Percentiles rank a stretch among this genome's conserved stretches.
Evolutionary conservation across 2,113 vertebrate genomes (phyloP).

Genomic region (Ahaetulla prasina): DNA sequence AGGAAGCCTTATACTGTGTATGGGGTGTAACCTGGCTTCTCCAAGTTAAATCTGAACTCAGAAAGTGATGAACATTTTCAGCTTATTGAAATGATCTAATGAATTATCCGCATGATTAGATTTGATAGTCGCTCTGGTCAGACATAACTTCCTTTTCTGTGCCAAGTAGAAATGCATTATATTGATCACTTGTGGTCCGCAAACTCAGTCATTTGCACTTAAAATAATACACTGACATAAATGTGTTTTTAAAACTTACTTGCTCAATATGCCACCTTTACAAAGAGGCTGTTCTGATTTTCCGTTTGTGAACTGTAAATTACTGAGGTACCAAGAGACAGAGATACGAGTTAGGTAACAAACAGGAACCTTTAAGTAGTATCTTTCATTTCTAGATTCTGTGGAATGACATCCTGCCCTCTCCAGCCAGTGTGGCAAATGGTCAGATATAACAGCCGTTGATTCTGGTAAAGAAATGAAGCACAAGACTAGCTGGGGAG

Average conservation of each 20-base stretch:
- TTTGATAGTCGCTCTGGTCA: not conserved
- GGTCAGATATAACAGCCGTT: not conserved
- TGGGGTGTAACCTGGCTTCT: not conserved
- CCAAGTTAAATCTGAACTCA: not conserved
- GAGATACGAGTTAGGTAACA: not conserved
- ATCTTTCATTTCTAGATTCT: not conserved
- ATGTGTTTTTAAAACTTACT: not conserved
- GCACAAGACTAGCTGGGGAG: not conserved
- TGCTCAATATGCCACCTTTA: not conserved
- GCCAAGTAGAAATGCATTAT: not conserved
- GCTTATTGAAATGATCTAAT: not conserved
- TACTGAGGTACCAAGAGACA: not conserved
- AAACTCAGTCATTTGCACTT: not conserved
- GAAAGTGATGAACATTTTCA: not conserved
- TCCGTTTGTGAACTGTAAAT: not conserved
- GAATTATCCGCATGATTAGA: not conserved
- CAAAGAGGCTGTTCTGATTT: not conserved
- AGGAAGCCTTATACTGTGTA: not conserved
- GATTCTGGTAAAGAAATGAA: not conserved
- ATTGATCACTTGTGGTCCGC: not conserved
- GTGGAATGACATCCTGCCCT: not conserved
- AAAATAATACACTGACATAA: not conserved
- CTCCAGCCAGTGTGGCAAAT: not conserved
- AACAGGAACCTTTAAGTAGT: not conserved
- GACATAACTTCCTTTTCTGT: not conserved